These are phyloP conservation scores for Galemys pyrenaicus DNA, from an alignment of 2,113 vertebrate species.

Conservation along the genomic window DNA sequence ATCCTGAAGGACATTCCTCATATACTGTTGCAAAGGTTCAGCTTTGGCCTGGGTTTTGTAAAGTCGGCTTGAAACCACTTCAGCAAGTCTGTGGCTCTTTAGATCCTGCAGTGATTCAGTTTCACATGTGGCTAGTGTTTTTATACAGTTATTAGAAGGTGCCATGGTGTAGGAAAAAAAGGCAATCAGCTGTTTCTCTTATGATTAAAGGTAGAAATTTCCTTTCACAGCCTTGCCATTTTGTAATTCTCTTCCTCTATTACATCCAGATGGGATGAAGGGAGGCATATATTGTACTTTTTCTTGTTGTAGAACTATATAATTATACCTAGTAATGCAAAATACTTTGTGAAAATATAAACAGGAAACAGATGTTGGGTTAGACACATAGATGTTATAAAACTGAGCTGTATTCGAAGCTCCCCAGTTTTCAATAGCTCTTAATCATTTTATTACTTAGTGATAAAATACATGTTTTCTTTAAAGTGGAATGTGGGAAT, in stretches of 20 bases:
- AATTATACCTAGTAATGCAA: slow-evolving; percentile 67
- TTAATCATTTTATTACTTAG: slow-evolving; percentile 74
- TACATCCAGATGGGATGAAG: slow-evolving; percentile 76
- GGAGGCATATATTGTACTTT: slow-evolving; percentile 42
- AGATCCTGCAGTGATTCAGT: slow-evolving; percentile 25
- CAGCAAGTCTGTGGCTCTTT: slow-evolving; percentile 47
- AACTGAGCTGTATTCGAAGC: slow-evolving; percentile 51
- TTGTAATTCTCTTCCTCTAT: slow-evolving; percentile 73
- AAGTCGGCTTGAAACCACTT: slow-evolving; percentile 66
- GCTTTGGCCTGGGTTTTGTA: slow-evolving; percentile 58
- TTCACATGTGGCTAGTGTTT: slow-evolving; percentile 39
- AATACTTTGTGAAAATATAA: slow-evolving; percentile 64
- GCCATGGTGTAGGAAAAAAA: background rate
- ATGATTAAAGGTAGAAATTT: slow-evolving; percentile 75
- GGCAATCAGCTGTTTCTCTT: slow-evolving; percentile 64
- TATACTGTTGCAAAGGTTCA: background rate
- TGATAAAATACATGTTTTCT: slow-evolving; percentile 66
- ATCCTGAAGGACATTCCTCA: slow-evolving; percentile 39
- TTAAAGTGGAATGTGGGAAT: slow-evolving; percentile 25
- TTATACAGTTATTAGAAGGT: slow-evolving; percentile 58
- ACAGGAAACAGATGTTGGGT: slow-evolving; percentile 75
- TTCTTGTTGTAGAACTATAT: slow-evolving; percentile 71
- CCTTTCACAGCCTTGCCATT: slow-evolving; percentile 57
- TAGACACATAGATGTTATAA: slow-evolving; percentile 32
- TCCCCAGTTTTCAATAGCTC: slow-evolving; percentile 33